Conservation (phyloP, 2,113 vertebrate genomes). For the Paedocypris sp. region DNA sequence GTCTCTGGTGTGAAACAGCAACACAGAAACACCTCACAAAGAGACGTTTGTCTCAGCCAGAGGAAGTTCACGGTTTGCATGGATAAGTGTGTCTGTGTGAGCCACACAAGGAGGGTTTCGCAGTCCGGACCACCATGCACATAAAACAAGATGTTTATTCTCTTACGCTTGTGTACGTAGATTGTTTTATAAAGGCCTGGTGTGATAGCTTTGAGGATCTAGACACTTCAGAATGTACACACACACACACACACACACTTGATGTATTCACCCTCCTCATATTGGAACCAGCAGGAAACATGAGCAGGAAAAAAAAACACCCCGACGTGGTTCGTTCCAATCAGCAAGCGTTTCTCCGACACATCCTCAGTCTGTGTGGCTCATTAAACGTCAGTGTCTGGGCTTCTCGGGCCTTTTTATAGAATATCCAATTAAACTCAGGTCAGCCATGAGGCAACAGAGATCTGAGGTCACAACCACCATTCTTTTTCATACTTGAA, state of each 20-base stretch:
- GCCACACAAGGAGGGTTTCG: conserved; percentile 24
- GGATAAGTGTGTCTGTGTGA: conserved; percentile 31
- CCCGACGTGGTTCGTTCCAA: not conserved
- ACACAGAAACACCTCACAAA: conserved; percentile 36
- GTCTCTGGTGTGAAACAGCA: conserved; percentile 25
- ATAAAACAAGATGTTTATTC: too few relatives aligned
- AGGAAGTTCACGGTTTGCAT: conserved; percentile 30
- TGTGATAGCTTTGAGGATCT: too few relatives aligned
- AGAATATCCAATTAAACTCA: conserved; percentile 54
- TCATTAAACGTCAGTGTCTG: conserved; percentile 45
- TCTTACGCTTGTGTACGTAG: too few relatives aligned
- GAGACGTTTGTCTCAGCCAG: conserved; percentile 32
- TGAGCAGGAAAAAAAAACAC: not conserved
- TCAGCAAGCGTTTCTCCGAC: not conserved
- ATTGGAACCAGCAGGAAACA: conserved; percentile 6
- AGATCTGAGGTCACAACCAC: conserved; percentile 23
- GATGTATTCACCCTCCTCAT: too few relatives aligned
- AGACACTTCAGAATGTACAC: too few relatives aligned
- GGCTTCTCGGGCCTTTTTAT: conserved; percentile 37
- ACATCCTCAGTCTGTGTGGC: conserved; percentile 28
- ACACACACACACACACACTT: not conserved
- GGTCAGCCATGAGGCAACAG: conserved; percentile 35
- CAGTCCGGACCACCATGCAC: too few relatives aligned
- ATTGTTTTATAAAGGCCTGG: too few relatives aligned
- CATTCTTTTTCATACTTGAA: conserved; percentile 19